phyloP scores from a whole-genome alignment of 2,888 invertebrate genomes.

The Stegana nigrithorax region DNA sequence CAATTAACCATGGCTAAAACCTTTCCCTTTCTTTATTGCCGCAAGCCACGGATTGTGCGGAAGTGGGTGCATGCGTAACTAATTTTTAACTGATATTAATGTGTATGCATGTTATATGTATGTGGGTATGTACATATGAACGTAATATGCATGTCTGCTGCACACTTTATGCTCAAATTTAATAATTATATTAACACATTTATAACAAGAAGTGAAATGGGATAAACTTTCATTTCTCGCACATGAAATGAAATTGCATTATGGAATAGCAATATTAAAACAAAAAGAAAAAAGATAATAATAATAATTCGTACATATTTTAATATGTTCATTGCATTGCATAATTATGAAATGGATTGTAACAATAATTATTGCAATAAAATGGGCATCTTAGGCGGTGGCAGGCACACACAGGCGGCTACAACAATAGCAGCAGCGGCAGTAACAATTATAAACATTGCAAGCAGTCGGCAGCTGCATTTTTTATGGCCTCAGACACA shows the following conservation, averaged over 20 bases:
- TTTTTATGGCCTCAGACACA: neutral
- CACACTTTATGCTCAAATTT: too few species aligned
- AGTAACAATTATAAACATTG: neutral
- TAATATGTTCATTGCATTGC: neutral
- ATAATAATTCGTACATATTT: neutral
- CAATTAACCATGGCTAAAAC: too few species aligned
- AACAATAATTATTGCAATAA: neutral
- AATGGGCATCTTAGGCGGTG: too few species aligned
- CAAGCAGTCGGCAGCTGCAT: too few species aligned
- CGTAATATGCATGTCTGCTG: too few species aligned
- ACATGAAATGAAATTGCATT: constrained; percentile 1
- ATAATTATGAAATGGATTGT: neutral
- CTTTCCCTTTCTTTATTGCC: too few species aligned
- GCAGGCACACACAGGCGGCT: too few species aligned
- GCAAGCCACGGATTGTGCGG: too few species aligned
- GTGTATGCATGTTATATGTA: neutral
- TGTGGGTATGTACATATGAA: too few species aligned
- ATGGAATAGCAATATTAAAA: too few species aligned
- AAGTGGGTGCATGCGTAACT: constrained; percentile 10
- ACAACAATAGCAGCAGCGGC: neutral
- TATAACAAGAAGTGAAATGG: neutral
- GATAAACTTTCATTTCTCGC: constrained; percentile 4
- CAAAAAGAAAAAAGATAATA: neutral
- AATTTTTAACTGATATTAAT: neutral
- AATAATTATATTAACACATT: constrained; percentile 39